phyloP scores from a whole-genome alignment of 2,888 invertebrate species.

The Luperina testacea region DNA sequence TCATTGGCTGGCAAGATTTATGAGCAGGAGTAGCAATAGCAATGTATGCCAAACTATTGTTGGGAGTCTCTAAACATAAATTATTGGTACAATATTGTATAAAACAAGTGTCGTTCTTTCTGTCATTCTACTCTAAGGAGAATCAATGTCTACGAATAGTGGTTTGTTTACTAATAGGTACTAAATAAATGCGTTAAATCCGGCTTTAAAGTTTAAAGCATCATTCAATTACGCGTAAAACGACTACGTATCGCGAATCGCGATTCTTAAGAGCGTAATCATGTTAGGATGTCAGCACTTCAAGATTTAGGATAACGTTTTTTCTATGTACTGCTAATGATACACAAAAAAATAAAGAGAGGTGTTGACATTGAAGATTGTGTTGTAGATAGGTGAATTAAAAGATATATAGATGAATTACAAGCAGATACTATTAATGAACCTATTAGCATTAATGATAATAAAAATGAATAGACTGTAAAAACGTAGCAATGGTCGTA shows the following conservation, averaged over 20 bases:
- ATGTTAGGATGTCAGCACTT: slow-evolving; percentile 37
- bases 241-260: slow-evolving; percentile 13
- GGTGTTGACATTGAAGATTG: slow-evolving; percentile 10
- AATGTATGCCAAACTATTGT: slow-evolving; percentile 59
- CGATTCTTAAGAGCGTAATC: slow-evolving; percentile 27
- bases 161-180: slow-evolving; percentile 36
- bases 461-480: neutral
- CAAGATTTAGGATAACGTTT: slow-evolving; percentile 25
- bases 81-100: slow-evolving; percentile 35
- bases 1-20: slow-evolving; percentile 61
- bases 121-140: slow-evolving; percentile 47
- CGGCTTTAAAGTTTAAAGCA: slow-evolving; percentile 35
- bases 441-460: neutral
- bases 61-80: slow-evolving; percentile 20
- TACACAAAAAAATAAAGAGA: neutral
- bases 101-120: slow-evolving; percentile 55
- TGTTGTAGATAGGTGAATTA: slow-evolving; percentile 6
- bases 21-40: slow-evolving; percentile 64
- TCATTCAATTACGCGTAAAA: slow-evolving; percentile 51
- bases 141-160: slow-evolving; percentile 18
- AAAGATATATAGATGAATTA: neutral
- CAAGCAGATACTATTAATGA: neutral
- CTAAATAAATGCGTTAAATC: slow-evolving; percentile 41
- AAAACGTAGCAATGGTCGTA: neutral
- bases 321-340: slow-evolving; percentile 28